Percentiles rank a stretch among this genome's conserved stretches.
Evolutionary conservation across 2,888 invertebrate genomes (phyloP).

Genomic region (Entomobrya proxima): DNA sequence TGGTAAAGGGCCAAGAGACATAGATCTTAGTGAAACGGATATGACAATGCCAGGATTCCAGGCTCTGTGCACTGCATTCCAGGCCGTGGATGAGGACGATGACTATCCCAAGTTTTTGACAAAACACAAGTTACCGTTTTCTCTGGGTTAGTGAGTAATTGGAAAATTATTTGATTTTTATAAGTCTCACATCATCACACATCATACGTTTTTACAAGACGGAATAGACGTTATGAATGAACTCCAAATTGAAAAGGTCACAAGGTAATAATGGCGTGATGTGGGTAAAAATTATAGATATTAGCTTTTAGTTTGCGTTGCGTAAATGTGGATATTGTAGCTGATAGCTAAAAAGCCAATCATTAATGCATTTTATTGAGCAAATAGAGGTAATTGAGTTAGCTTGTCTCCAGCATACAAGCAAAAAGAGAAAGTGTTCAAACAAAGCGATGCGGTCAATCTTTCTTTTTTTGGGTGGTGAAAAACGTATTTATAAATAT

Average conservation of each 20-base stretch:
- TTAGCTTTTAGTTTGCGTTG: not conserved
- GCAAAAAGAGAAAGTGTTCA: constrained; percentile 13
- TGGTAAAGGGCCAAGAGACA: constrained; percentile 71
- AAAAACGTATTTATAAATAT: not conserved
- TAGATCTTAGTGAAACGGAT: constrained; percentile 72
- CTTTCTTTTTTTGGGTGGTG: not conserved
- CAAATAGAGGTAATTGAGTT: not conserved
- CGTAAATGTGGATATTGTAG: too few relatives aligned
- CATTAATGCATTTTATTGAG: constrained; percentile 19
- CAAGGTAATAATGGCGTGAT: not conserved
- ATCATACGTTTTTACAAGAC: too few relatives aligned
- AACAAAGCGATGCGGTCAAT: not conserved
- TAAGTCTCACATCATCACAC: too few relatives aligned
- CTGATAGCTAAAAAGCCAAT: not conserved
- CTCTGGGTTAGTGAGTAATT: constrained; percentile 67
- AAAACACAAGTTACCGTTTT: constrained; percentile 69
- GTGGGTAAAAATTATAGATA: not conserved
- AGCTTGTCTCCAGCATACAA: not conserved
- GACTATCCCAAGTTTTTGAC: constrained; percentile 70
- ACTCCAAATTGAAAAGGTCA: too few relatives aligned
- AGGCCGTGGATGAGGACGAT: constrained; percentile 73
- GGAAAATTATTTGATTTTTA: too few relatives aligned
- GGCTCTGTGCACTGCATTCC: constrained; percentile 70
- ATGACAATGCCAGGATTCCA: constrained; percentile 71
- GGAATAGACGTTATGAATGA: too few relatives aligned